Conservation (phyloP, 1,140 invertebrate genomes). For the Eumaeus atala region DNA sequence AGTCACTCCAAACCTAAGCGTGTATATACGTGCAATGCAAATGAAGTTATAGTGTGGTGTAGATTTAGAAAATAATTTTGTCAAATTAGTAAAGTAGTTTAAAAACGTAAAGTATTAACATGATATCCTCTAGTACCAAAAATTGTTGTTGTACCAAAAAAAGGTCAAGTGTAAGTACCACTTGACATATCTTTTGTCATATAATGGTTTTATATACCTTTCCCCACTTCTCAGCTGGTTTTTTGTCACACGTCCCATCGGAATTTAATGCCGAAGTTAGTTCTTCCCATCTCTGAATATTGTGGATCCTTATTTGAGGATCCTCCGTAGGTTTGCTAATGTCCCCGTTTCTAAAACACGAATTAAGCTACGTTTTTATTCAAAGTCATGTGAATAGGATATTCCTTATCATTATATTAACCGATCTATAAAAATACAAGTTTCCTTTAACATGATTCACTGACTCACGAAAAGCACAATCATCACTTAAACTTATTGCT, state of each 20-base stretch:
- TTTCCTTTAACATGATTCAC: too few species aligned
- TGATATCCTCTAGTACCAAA: background rate
- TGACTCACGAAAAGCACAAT: too few species aligned
- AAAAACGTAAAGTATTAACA: background rate
- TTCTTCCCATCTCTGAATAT: slow-evolving; percentile 12
- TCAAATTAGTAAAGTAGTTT: background rate
- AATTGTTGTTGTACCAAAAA: background rate
- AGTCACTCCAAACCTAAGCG: slow-evolving; percentile 23
- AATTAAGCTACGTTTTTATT: background rate
- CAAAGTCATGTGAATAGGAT: background rate
- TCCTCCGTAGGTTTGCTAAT: slow-evolving; percentile 15
- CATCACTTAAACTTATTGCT: too few species aligned
- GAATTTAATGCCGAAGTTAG: slow-evolving; percentile 12
- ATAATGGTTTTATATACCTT: slow-evolving; percentile 10
- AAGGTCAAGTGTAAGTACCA: too few species aligned
- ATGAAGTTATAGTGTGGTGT: background rate
- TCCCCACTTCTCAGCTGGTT: slow-evolving; percentile 15
- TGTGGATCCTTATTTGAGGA: slow-evolving; percentile 3
- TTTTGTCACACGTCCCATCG: slow-evolving; percentile 15
- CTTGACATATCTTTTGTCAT: too few species aligned
- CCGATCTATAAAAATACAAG: too few species aligned
- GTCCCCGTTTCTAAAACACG: slow-evolving; percentile 13
- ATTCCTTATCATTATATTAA: background rate
- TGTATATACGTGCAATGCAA: background rate
- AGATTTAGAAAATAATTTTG: background rate